Evolutionary conservation across 2,888 invertebrate genomes (phyloP).

Genomic region (Eutolmus rufibarbis): DNA sequence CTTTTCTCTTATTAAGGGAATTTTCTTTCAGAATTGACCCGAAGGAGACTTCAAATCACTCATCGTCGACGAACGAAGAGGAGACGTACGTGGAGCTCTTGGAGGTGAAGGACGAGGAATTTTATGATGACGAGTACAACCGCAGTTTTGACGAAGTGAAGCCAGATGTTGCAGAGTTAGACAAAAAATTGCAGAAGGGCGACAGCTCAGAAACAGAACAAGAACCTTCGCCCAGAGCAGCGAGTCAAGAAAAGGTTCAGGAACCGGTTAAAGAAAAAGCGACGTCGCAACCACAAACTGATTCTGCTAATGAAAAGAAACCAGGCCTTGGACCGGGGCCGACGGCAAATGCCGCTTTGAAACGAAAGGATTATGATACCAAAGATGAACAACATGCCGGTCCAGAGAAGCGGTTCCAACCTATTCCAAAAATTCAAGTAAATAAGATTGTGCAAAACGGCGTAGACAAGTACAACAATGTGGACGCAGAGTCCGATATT

Average conservation of each 20-base stretch:
- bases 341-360: not conserved
- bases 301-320: not conserved
- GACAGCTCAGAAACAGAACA: not conserved
- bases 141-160: slow-evolving; percentile 21
- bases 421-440: not conserved
- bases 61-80: slow-evolving; percentile 35
- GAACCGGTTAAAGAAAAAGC: not conserved
- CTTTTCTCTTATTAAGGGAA: not conserved
- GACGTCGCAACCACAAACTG: not conserved
- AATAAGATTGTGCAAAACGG: not conserved
- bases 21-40: not conserved
- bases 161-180: not conserved
- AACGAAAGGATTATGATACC: not conserved
- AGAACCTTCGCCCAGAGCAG: not conserved
- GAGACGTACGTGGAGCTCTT: slow-evolving; percentile 56
- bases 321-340: not conserved
- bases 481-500: not conserved
- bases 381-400: not conserved
- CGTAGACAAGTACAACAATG: not conserved
- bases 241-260: not conserved
- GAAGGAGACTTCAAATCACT: not conserved
- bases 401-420: not conserved
- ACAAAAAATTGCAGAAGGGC: not conserved
- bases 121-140: slow-evolving; percentile 52
- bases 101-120: slow-evolving; percentile 59